These are phyloP conservation scores for Chloebia gouldiae DNA, from an alignment of 2,113 vertebrate genomes.

Conservation along the genomic window DNA sequence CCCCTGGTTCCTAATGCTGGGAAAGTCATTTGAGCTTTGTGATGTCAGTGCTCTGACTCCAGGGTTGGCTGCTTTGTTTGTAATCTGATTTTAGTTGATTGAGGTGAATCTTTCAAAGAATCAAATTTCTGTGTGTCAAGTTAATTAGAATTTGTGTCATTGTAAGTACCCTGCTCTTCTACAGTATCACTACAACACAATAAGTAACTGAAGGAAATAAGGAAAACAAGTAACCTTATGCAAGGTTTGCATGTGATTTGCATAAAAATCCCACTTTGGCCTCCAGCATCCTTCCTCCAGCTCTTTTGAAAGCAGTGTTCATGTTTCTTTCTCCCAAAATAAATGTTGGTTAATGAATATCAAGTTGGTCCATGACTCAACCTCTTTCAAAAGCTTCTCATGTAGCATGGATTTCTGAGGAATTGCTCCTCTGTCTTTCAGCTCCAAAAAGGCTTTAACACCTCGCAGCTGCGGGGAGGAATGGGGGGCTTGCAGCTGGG, in stretches of 20 bases:
- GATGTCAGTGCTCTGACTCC: neutral
- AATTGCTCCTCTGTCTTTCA: conserved; percentile 3
- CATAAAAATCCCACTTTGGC: neutral
- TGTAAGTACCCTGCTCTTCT: neutral
- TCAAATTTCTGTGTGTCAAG: neutral
- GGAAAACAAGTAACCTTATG: neutral
- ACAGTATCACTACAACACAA: neutral
- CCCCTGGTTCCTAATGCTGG: neutral
- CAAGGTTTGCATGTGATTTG: neutral
- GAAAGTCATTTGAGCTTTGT: neutral
- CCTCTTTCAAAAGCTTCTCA: conserved; percentile 34
- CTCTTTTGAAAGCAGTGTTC: neutral
- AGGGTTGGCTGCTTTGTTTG: neutral
- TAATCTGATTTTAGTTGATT: neutral
- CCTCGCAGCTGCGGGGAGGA: neutral
- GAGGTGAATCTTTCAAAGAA: neutral
- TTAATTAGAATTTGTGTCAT: neutral
- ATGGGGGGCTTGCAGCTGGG: neutral
- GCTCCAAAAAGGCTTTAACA: neutral
- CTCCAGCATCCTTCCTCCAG: conserved; percentile 13
- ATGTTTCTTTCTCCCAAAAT: conserved; percentile 43
- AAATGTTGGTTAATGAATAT: neutral
- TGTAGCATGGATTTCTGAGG: neutral
- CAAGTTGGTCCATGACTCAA: neutral
- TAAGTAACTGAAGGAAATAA: neutral